phyloP scores from a whole-genome alignment of 1,140 invertebrate species.

The Aphelinus certus region DNA sequence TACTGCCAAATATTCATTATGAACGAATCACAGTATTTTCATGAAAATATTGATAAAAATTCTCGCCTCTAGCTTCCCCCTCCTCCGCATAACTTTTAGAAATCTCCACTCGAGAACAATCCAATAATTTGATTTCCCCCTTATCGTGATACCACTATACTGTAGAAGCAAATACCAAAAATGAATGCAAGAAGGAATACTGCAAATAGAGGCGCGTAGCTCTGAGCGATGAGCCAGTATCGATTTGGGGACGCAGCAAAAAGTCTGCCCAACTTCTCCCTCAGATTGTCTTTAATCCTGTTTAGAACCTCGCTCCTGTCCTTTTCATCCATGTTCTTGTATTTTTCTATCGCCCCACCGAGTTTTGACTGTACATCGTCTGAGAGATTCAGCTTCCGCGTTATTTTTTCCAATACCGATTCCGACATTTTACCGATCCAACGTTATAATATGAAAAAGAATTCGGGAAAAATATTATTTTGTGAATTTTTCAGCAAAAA shows the following conservation, averaged over 20 bases:
- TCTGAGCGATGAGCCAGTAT: background rate
- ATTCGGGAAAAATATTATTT: no score
- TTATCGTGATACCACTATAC: no score
- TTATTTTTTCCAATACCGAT: background rate
- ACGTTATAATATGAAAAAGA: no score
- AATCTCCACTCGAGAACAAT: no score
- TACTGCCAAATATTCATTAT: no score
- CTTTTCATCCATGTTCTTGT: slow-evolving; percentile 53
- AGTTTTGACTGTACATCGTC: slow-evolving; percentile 54
- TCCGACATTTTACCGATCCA: no score
- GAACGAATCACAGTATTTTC: no score
- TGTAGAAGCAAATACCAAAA: slow-evolving; percentile 26
- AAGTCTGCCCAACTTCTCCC: slow-evolving; percentile 17
- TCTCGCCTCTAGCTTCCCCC: no score
- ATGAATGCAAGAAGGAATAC: slow-evolving; percentile 34
- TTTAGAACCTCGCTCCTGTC: slow-evolving; percentile 57
- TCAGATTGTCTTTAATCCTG: slow-evolving; percentile 50
- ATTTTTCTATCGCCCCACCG: slow-evolving; percentile 53
- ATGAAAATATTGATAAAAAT: no score
- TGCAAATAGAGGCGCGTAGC: slow-evolving; percentile 2
- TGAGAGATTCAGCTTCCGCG: background rate
- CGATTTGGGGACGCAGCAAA: background rate
- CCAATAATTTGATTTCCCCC: no score
- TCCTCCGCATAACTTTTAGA: no score
- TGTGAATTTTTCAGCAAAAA: no score